phyloP scores from a whole-genome alignment of 2,797 vertebrate genomes.

The Pyrrhura leucotis region DNA sequence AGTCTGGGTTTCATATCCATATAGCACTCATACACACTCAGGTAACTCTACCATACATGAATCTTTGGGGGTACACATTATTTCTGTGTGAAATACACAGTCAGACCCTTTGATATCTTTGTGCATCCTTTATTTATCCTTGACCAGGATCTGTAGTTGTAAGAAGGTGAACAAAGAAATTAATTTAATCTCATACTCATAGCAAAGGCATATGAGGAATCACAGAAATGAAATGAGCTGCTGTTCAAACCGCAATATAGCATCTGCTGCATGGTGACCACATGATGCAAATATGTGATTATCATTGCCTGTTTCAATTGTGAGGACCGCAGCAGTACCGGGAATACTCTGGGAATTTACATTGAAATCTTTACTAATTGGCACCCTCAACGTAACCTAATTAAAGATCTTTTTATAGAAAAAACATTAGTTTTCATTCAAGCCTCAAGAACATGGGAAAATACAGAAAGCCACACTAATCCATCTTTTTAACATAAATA shows the following conservation, averaged over 20 bases:
- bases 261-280: background rate
- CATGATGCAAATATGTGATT: background rate
- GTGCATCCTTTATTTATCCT: background rate
- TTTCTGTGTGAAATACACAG: background rate
- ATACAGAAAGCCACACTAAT: background rate
- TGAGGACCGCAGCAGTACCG: background rate
- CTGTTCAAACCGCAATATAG: background rate
- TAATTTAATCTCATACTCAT: background rate
- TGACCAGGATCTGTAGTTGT: background rate
- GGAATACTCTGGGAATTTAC: background rate
- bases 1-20: background rate
- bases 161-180: background rate
- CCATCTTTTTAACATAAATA: background rate
- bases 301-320: background rate
- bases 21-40: background rate
- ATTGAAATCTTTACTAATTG: background rate
- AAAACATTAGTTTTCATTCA: background rate
- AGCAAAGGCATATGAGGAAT: background rate
- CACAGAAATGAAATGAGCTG: background rate
- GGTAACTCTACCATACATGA: background rate
- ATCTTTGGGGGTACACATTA: rapidly evolving
- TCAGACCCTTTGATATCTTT: background rate
- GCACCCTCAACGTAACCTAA: background rate
- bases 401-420: background rate
- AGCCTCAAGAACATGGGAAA: background rate